Conservation (phyloP, 2,113 vertebrate species). For the Oriolus oriolus region DNA sequence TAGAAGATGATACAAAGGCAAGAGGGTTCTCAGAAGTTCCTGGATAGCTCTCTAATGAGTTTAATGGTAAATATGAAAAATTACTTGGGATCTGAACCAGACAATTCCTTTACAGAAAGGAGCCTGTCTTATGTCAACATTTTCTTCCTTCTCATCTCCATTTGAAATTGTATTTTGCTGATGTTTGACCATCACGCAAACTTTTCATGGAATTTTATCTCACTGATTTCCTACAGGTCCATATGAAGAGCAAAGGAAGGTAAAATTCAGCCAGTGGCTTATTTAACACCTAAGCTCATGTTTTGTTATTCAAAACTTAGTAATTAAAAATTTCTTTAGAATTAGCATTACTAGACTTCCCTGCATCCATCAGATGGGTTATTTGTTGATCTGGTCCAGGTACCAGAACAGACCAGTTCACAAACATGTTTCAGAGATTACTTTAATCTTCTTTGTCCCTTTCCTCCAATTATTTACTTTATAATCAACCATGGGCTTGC, state of each 20-base stretch:
- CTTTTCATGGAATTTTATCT: not conserved
- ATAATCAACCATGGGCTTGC: not conserved
- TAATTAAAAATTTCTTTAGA: not conserved
- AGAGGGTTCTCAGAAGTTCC: not conserved
- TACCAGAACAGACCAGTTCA: not conserved
- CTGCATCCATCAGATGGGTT: not conserved
- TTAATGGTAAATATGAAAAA: not conserved
- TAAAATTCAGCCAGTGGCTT: not conserved
- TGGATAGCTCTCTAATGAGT: not conserved
- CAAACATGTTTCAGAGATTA: not conserved
- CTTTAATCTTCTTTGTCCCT: not conserved
- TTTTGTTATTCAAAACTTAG: not conserved
- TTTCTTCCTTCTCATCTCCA: not conserved
- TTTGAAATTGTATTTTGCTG: not conserved
- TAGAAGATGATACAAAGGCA: not conserved
- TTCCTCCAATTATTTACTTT: conserved; percentile 19
- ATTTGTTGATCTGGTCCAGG: not conserved
- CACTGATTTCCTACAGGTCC: not conserved
- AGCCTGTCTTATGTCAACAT: not conserved
- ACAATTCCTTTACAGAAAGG: not conserved
- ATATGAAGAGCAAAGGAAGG: not conserved
- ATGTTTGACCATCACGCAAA: not conserved
- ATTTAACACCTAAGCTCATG: not conserved
- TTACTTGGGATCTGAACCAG: not conserved
- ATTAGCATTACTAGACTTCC: not conserved